phyloP scores from a whole-genome alignment of 2,113 vertebrate genomes.

The Sceloporus tristichus region DNA sequence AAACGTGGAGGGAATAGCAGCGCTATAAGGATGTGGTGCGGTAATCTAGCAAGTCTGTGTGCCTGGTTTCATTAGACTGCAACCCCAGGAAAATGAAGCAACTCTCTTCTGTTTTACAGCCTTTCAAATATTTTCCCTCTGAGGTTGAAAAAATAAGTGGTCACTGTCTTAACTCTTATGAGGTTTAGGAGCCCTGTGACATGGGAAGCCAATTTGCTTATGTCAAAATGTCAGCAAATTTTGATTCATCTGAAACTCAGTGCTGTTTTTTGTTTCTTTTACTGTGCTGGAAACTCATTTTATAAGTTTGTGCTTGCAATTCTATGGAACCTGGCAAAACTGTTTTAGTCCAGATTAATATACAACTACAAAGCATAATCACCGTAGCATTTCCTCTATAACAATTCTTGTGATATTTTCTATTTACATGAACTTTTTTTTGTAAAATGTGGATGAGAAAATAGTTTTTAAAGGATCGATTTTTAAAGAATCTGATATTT shows the following conservation, averaged over 20 bases:
- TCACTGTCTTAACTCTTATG: not conserved
- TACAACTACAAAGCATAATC: not conserved
- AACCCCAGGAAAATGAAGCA: not conserved
- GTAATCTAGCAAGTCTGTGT: no score
- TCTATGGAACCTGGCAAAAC: not conserved
- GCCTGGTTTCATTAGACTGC: no score
- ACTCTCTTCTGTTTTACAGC: not conserved
- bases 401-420: not conserved
- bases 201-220: not conserved
- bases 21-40: no score
- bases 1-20: no score
- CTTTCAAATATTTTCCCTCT: not conserved
- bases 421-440: not conserved
- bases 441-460: not conserved
- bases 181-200: not conserved
- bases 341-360: not conserved
- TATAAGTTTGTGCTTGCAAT: not conserved
- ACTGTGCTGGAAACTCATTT: not conserved
- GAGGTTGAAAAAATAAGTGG: not conserved
- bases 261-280: not conserved
- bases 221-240: not conserved
- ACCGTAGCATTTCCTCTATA: not conserved
- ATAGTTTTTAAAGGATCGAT: not conserved
- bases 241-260: not conserved
- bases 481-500: no score